Evolutionary conservation across 2,797 vertebrate genomes (phyloP), one percentile per base, ranked within the genome.

Genomic region (Acanthurus tractus): DNA sequence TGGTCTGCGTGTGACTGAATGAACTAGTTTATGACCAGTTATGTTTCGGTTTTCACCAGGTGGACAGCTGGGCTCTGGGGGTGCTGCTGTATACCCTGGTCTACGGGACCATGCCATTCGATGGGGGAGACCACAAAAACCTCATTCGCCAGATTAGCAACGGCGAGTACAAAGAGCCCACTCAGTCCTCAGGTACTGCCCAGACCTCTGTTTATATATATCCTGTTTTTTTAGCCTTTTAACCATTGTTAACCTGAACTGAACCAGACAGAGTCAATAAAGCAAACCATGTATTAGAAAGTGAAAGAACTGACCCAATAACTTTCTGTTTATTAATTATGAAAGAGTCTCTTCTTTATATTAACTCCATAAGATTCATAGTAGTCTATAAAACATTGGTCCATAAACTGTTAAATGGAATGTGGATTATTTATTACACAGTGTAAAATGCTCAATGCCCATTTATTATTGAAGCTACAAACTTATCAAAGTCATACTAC

Each of bases 41-140:
- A n/a, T 70, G 70, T 61, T 59, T 70, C 70, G 64, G 20, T 46
- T 76, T 57, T 61, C 48, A 46, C 10, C 87, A 99, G 98, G 98
- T 99, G 90, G 98, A 99, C 94, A 99, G 97, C 95, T 99, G 98
- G 98, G 98, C 98, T 76, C 95, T 99, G n/a, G 98, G 98, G 40
- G 98, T 99, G 77, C 94, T 99, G 91, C 97, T 99, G 89, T 99
- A 99, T 88, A 99, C 98, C 54, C 94, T 99, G 76, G 97, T 99
- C 84, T 99, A 99, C 25, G 98, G 98, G 91, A 98, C 97, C 0
- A 99, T 99, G 98, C 98, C 98, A 23, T 99, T 99, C 73, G 98
- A 99, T 85, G 98, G 98, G 74, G 98, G 97, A 8, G 97, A 99
- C 95, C 97, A 99, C 94, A 99, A 97, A 93, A 99, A 97, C 95